Evolutionary conservation across 2,797 vertebrate genomes (phyloP), one percentile per base, ranked within the genome.

Genomic region (Ispidina lecontei): DNA sequence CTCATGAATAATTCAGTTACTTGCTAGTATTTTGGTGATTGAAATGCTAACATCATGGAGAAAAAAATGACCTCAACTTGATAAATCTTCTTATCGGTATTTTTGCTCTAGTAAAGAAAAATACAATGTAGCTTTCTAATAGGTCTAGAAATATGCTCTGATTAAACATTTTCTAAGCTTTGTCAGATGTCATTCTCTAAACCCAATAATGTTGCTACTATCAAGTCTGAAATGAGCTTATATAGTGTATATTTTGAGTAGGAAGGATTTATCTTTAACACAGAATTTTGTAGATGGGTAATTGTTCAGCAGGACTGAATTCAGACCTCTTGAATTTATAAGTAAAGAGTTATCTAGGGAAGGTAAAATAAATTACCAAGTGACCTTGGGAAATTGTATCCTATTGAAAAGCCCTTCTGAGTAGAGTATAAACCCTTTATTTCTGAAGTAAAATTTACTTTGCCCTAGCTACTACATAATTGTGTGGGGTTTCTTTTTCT

Each of bases 151-250:
- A 51, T 28, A 6, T 12, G 22, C 12, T 31, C 13, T 54, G 18
- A 37, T 72, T 33, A 28, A 75, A 47, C 10, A 10, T n/a, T 44
- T 83, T 10, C 4, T 19, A n/a, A 65, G 2, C 41, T 84, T 71
- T 72, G 29, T n/a, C 25, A 59, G 31, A 26, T 55, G 14, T 31
- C 6, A 1, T 59, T 86, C 3, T 60, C 14, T 67, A 54, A 80
- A 83, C 7, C 16, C 12, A 71, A 25, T 9, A 23, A 7, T 18
- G 26, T 11, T 80, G 21, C 26, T 55, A 2, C 21, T 59, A 19
- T 0, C 0, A 67, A 31, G 41, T 47, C 44, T 43, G 49, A 67
- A 89, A 51, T 11, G 28, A 28, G 37, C 0, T 0, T 54, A 10
- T 1, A 1, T 6, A 25, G 15, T 29, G 2, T 31, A 2, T 63